A percentile compares a stretch with the other conserved stretches of the same genome.
Evolutionary conservation across 2,113 vertebrate genomes (phyloP).

Genomic region (Seriola aureovittata): DNA sequence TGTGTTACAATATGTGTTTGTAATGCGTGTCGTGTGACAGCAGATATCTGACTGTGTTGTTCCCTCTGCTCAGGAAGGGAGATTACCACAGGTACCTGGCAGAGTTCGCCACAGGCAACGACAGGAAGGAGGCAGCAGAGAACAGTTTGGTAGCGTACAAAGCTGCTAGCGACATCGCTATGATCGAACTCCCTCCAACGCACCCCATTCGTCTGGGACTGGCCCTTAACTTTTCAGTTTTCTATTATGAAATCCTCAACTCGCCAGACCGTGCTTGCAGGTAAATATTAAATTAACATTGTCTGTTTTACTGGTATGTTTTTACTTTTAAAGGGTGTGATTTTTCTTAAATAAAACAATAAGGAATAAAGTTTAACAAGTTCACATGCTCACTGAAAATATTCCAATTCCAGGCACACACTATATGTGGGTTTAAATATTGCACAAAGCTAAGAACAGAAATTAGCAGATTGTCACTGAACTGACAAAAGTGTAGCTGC

Average conservation of each 20-base stretch:
- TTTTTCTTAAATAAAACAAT: no score
- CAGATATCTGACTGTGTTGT: neutral
- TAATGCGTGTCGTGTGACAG: neutral
- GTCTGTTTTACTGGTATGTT: neutral
- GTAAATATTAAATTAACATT: conserved; percentile 66
- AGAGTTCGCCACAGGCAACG: conserved; percentile 97
- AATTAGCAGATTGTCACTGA: no score
- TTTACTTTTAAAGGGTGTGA: no score
- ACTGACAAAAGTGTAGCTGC: no score
- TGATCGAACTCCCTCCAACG: conserved; percentile 95
- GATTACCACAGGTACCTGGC: conserved; percentile 99
- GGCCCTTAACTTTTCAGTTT: conserved; percentile 98
- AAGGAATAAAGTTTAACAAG: no score
- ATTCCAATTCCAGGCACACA: no score
- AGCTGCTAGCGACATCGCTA: conserved; percentile 97
- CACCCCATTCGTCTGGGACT: conserved; percentile 97
- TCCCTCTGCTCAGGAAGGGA: conserved; percentile 90
- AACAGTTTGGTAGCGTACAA: conserved; percentile 98
- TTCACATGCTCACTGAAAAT: no score
- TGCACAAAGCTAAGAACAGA: no score
- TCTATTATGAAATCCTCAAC: conserved; percentile 99
- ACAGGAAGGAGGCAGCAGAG: conserved; percentile 98
- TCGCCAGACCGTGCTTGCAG: conserved; percentile 98
- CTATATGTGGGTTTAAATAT: no score
- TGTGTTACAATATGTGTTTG: neutral